Evolutionary conservation across 2,113 vertebrate species (phyloP).

Genomic region (Pedionomus torquatus): DNA sequence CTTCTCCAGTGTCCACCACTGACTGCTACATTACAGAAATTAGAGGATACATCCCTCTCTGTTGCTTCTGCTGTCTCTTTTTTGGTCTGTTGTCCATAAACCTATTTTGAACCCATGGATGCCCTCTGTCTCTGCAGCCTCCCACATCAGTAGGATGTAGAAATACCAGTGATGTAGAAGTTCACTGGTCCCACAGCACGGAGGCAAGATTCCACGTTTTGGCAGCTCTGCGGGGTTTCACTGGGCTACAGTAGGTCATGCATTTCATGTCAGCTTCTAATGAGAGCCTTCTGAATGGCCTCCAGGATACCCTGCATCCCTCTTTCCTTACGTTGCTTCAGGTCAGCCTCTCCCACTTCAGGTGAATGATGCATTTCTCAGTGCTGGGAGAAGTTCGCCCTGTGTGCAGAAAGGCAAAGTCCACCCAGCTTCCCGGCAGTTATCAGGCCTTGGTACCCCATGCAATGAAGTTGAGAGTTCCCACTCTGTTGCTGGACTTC

Average conservation of each 20-base stretch:
- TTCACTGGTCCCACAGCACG: neutral
- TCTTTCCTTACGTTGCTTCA: neutral
- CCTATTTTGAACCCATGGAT: fast-evolving
- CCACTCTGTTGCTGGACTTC: neutral
- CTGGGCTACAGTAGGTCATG: neutral
- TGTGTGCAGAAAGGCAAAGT: neutral
- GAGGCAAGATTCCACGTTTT: neutral
- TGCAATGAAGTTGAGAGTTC: neutral
- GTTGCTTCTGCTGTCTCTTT: neutral
- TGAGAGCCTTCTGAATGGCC: neutral
- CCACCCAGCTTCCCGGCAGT: neutral
- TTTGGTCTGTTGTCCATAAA: neutral
- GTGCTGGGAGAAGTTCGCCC: neutral
- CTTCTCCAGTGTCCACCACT: neutral
- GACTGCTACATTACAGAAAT: neutral
- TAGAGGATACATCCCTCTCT: neutral
- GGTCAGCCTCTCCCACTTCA: neutral
- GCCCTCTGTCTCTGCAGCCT: neutral
- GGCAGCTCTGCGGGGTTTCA: neutral
- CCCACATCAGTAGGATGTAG: neutral
- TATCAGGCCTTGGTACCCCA: fast-evolving
- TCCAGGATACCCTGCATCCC: neutral
- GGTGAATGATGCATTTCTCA: neutral
- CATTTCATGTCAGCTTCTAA: neutral
- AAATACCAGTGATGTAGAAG: neutral